These are phyloP conservation scores for Anguilla obscura DNA, from an alignment of 2,797 vertebrate genomes.

Conservation along the genomic window DNA sequence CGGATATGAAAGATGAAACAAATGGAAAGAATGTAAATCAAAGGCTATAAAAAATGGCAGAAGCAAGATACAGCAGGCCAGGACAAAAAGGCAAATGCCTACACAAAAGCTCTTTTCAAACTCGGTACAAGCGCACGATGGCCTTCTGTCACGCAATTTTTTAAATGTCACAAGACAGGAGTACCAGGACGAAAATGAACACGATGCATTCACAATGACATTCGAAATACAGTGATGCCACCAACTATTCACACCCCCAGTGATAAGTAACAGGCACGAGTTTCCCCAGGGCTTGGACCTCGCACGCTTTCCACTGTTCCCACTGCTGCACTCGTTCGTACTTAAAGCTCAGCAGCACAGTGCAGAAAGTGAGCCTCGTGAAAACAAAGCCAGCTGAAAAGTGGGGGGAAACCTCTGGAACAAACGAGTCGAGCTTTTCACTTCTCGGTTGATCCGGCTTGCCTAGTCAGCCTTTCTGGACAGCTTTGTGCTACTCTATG, in stretches of 20 bases:
- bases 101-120: conserved; percentile 4
- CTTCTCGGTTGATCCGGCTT: conserved; percentile 30
- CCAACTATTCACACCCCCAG: conserved; percentile 34
- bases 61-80: not conserved
- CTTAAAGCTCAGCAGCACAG: not conserved
- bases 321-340: not conserved
- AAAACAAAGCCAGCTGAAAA: conserved; percentile 35
- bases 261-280: conserved; percentile 19
- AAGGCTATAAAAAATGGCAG: not conserved
- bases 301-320: not conserved
- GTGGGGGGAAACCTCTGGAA: conserved; percentile 37
- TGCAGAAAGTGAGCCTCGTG: conserved; percentile 26
- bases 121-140: not conserved
- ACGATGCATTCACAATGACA: conserved; percentile 33
- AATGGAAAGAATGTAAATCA: conserved; percentile 13
- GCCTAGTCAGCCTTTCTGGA: conserved; percentile 39
- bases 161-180: not conserved
- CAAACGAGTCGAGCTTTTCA: conserved; percentile 31
- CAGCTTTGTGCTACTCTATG: conserved; percentile 8
- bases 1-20: not conserved
- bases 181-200: conserved; percentile 4
- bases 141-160: not conserved
- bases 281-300: not conserved
- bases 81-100: not conserved
- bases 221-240: conserved; percentile 44